phyloP scores from a whole-genome alignment of 2,797 vertebrate genomes.

The Trematomus bernacchii region DNA sequence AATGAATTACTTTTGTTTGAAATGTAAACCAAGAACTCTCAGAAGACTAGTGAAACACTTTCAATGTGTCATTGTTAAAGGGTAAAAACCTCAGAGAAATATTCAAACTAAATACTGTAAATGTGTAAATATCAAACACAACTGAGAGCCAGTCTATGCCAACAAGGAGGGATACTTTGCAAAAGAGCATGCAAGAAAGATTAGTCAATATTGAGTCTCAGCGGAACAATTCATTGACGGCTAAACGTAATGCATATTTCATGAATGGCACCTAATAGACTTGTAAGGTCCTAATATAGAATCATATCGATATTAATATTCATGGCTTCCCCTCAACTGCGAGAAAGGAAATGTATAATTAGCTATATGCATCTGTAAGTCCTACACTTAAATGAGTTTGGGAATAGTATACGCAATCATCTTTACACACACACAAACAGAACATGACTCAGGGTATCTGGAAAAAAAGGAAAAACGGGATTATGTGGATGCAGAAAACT shows the following conservation, averaged over 20 bases:
- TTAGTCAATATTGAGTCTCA: slow-evolving; percentile 64
- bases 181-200: slow-evolving; percentile 28
- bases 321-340: slow-evolving; percentile 45
- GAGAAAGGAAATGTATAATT: slow-evolving; percentile 50
- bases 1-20: not conserved
- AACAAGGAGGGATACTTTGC: slow-evolving; percentile 28
- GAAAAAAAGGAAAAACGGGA: not conserved
- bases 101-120: slow-evolving; percentile 26
- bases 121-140: not conserved
- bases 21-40: not conserved
- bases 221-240: slow-evolving; percentile 67
- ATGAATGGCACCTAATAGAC: slow-evolving; percentile 66
- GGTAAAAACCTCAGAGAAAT: slow-evolving; percentile 13
- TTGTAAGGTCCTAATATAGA: slow-evolving; percentile 60
- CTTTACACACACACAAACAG: slow-evolving; percentile 23
- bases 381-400: slow-evolving; percentile 40
- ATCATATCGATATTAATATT: slow-evolving; percentile 65
- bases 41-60: not conserved
- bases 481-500: slow-evolving; percentile 19
- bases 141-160: not conserved
- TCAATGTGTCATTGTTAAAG: slow-evolving; percentile 4
- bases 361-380: slow-evolving; percentile 43
- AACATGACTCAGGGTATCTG: slow-evolving; percentile 1
- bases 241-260: slow-evolving; percentile 74
- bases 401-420: slow-evolving; percentile 38